A percentile compares a stretch with the other conserved stretches of the same genome.
phyloP scores from a whole-genome alignment of 1,140 invertebrate genomes.

The Oryctes rhinoceros region DNA sequence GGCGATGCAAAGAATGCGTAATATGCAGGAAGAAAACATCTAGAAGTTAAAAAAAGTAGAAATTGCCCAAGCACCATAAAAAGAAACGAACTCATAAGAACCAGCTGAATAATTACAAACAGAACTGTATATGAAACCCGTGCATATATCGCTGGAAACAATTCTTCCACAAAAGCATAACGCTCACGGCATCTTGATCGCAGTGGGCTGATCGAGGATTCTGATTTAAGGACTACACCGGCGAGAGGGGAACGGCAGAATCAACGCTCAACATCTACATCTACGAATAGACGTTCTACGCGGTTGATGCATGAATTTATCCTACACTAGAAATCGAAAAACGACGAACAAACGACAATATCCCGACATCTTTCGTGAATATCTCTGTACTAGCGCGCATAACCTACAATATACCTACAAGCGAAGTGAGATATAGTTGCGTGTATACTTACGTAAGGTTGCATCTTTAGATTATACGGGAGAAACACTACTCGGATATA shows the following conservation, averaged over 20 bases:
- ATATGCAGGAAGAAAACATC: too few relatives aligned
- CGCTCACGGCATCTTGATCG: slow-evolving; percentile 25
- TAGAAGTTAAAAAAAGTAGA: too few relatives aligned
- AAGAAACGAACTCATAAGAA: neutral
- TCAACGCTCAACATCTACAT: neutral
- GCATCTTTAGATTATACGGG: neutral
- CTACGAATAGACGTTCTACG: neutral
- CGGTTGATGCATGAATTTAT: neutral
- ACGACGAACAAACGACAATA: neutral
- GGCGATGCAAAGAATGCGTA: too few relatives aligned
- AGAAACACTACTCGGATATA: neutral
- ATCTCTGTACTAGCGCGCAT: neutral
- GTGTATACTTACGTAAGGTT: slow-evolving; percentile 5
- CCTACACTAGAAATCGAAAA: neutral
- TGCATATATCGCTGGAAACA: neutral
- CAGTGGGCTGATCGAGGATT: slow-evolving; percentile 7
- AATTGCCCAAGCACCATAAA: too few relatives aligned
- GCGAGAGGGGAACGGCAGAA: neutral
- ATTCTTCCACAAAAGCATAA: neutral
- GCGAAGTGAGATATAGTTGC: neutral
- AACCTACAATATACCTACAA: neutral
- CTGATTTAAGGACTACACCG: neutral
- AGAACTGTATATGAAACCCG: neutral
- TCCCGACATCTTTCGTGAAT: neutral
- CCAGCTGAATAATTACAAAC: neutral